Evolutionary conservation across 2,797 vertebrate species (phyloP), one percentile per base, ranked within the genome.

Genomic region (Carapus acus): DNA sequence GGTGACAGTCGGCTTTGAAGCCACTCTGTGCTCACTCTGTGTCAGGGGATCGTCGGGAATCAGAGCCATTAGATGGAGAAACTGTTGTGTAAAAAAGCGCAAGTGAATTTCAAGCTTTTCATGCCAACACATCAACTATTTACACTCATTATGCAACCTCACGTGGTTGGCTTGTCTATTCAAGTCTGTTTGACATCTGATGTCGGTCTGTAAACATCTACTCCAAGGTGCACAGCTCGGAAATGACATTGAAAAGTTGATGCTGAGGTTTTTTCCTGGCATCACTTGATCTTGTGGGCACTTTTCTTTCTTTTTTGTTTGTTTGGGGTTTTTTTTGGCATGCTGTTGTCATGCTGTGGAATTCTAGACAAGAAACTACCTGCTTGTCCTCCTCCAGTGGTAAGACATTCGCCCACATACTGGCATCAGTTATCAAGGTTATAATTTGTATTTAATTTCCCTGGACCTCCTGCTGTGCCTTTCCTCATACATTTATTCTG

Each of bases 391-490:
- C 37, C 36, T 58, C 22, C 33, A 59, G 48, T 68, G 72, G 62
- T 78, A 76, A 76, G 58, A 59, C 17, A 34, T 49, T 14, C 53
- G 34, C 18, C 8, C 8, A 58, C 49, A 40, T 15, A 19, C 14
- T 20, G 34, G 36, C 42, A 8, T 29, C 17, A 36, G 6, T 43
- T 24, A 21, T 43, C 18, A 21, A 13, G 13, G 1, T 0, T 41
- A 3, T 15, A 22, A 42, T 20, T 8, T 15, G 13, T 1, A 0
- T 41, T 4, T 15, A 22, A 42, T 20, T 8, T 5, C 19, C 18
- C 9, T 42, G 7, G 4, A 15, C 23, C 24, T 47, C 29, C 42
- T n/a, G 40, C 8, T 27, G 12, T 7, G 24, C 4, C 24, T 27
- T 27, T 27, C n/a, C n/a, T n/a, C n/a, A n/a, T n/a, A n/a, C n/a